These are phyloP conservation scores for Scytalopus superciliaris DNA, from an alignment of 2,113 vertebrate genomes.

Conservation along the genomic window DNA sequence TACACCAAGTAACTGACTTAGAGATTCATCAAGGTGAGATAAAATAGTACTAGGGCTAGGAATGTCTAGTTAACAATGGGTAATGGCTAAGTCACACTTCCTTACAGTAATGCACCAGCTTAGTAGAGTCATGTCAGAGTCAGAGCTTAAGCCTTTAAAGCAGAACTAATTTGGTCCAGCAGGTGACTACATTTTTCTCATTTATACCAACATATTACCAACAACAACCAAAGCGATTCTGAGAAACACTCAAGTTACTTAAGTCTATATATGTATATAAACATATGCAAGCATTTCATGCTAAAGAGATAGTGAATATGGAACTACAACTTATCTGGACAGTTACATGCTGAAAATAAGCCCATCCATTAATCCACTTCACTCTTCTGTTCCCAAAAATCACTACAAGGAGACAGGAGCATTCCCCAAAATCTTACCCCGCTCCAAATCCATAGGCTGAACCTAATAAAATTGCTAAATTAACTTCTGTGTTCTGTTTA, in stretches of 20 bases:
- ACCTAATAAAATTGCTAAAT: no score
- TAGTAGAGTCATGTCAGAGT: background rate
- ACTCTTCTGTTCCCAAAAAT: background rate
- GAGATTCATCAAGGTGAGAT: accelerated
- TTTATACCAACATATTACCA: background rate
- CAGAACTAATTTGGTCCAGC: slow-evolving; percentile 18
- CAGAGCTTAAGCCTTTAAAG: slow-evolving; percentile 5
- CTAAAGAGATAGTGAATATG: accelerated
- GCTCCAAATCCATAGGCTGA: background rate
- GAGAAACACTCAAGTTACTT: background rate
- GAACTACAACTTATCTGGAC: background rate
- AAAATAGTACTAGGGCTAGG: no score
- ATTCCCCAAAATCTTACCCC: background rate
- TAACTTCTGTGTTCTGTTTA: background rate
- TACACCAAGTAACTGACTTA: no score
- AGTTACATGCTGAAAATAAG: background rate
- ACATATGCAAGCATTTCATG: background rate
- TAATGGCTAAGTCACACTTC: background rate
- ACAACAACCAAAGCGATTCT: background rate
- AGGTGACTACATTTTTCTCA: background rate
- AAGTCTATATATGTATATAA: background rate
- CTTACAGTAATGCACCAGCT: background rate
- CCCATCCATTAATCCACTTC: background rate
- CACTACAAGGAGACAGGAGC: background rate
- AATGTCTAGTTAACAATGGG: no score